Evolutionary conservation across 2,113 vertebrate species (phyloP).

Genomic region (Copsychus sechellarum): DNA sequence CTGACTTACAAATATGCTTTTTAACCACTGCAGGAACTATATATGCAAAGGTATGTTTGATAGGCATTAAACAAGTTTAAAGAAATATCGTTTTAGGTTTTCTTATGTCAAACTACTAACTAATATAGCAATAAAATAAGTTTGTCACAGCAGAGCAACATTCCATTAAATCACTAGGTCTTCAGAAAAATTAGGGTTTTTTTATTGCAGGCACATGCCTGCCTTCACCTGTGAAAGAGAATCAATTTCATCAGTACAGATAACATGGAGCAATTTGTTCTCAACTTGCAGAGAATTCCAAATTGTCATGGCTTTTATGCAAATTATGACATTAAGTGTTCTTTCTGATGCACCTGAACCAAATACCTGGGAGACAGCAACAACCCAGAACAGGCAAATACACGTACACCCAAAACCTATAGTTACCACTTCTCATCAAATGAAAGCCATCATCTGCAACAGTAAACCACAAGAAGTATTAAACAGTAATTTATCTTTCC

Average conservation of each 20-base stretch:
- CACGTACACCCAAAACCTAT: background rate
- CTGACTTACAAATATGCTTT: background rate
- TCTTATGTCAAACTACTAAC: background rate
- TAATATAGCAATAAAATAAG: background rate
- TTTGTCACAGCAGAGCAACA: background rate
- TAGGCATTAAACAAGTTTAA: slow-evolving; percentile 14
- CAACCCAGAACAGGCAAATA: background rate
- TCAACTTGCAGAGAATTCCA: background rate
- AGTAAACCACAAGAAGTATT: background rate
- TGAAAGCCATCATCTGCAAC: background rate
- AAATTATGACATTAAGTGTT: background rate
- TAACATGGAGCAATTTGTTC: background rate
- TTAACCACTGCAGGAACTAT: slow-evolving; percentile 23
- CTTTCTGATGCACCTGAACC: background rate
- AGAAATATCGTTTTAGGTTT: background rate
- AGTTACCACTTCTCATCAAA: background rate
- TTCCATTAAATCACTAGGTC: background rate
- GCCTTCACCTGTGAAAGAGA: background rate
- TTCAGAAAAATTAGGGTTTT: background rate
- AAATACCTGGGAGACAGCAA: background rate
- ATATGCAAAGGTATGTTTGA: slow-evolving; percentile 13
- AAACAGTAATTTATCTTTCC: background rate
- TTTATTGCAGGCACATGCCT: background rate
- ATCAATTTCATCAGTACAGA: background rate
- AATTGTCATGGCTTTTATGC: background rate